Evolutionary conservation across 2,797 vertebrate genomes (phyloP), one percentile per base, ranked within the genome.

Genomic region (Furcifer pardalis): DNA sequence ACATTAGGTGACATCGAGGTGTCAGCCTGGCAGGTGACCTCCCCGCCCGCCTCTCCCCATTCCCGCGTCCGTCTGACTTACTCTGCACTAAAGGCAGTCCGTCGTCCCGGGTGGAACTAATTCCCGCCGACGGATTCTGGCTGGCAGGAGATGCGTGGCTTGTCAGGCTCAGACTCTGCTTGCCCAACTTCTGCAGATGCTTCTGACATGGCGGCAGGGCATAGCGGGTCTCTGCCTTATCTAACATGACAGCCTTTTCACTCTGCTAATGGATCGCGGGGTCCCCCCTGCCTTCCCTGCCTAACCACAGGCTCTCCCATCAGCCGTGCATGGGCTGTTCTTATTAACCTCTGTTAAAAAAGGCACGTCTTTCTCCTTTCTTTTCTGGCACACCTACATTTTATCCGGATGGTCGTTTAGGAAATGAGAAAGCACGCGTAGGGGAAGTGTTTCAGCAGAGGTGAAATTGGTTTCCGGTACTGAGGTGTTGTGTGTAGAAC

Each of bases 271-370:
- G 86, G 79, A 82, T 92, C 91, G 79, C 52, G 52, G 17, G 52
- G 52, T 13, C 19, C 13, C 13, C 13, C 1, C 13, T 49, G 59
- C 65, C 82, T 89, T 91, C 89, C 79, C 83, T 66, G 72, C 30
- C 84, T 71, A 42, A 85, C 84, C 91, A 81, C 84, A 88, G 89
- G 87, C 88, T 80, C 91, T 91, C 60, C 0, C 10, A 77, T 87
- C 87, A 88, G 81, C 56, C 13, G 19, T 32, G 78, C 46, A 73
- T 56, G 85, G 92, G 86, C 73, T 79, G 68, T 49, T 90, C 82
- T 5, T 77, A 68, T 90, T 86, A 93, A 90, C 86, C 88, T 92
- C 68, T 89, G 77, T 62, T 73, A 56, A 86, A 87, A 87, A 88
- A n/a, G n/a, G 92, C 86, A 52, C 40, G 32, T 2, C 19, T 68